Evolutionary conservation across 2,113 vertebrate genomes (phyloP), one percentile per base, ranked within the genome.

Genomic region (Tetrao urogallus): DNA sequence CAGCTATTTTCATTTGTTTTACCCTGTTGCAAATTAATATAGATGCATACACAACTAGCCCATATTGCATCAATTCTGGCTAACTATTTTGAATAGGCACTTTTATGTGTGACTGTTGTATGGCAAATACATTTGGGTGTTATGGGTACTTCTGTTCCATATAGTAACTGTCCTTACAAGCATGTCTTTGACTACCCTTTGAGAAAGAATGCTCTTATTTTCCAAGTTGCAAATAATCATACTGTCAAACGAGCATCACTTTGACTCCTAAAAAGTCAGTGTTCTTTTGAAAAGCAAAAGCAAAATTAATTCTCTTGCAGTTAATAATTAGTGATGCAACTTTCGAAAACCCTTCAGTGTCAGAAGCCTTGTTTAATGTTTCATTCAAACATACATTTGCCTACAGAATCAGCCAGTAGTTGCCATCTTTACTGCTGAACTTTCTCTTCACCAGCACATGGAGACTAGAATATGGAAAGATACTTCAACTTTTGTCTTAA

Each of bases 401-500:
- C 85, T 6, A 20, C 28, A 71, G 70, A 95, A 91, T 70, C 24
- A 96, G 75, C 13, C 73, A 88, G 71, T 8, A 64, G 38, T 83
- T 94, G 73, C 61, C 80, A 92, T 73, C 40, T 94, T 83, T 91
- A 78, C 63, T 24, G 32, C 58, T 79, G 89, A 95, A 96, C 83
- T 93, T 94, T 42, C 76, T 95, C 19, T 21, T 88, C 81, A 85
- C 80, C 21, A n/a, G 72, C 63, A 95, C 72, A 78, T 5, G 70
- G 94, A 40, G 52, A 79, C 76, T 84, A 89, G 97, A 93, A 92
- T 76, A 92, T 2, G 40, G 92, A 95, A 97, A 34, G 66, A 94
- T 69, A 85, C 65, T 83, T 94, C 90, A 88, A 88, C 89, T 96
- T 96, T 79, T 83, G 70, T 60, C 93, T 94, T 97, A 90, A 90